These are phyloP conservation scores for Petrocephalus sullivani DNA, from an alignment of 2,797 vertebrate species.

Conservation along the genomic window DNA sequence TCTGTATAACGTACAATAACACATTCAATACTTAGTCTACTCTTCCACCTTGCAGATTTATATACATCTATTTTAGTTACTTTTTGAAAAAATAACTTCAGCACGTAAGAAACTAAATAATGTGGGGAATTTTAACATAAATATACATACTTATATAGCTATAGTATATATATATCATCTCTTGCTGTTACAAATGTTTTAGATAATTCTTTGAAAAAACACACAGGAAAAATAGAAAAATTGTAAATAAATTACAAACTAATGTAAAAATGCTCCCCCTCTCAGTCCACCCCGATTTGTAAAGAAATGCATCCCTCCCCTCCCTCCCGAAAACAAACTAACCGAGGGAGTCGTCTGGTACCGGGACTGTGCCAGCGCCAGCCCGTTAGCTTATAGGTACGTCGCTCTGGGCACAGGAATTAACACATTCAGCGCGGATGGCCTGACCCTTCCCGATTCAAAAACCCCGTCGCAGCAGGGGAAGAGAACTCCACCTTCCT, in stretches of 20 bases:
- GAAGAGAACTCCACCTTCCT: not conserved
- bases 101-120: constrained; percentile 87
- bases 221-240: constrained; percentile 49
- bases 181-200: constrained; percentile 86
- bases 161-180: constrained; percentile 60
- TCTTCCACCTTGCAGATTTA: constrained; percentile 75
- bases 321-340: constrained; percentile 22
- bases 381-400: constrained; percentile 38
- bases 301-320: constrained; percentile 32
- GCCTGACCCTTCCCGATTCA: constrained; percentile 16
- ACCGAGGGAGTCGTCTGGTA: constrained; percentile 25
- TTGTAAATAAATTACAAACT: constrained; percentile 57
- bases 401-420: constrained; percentile 34
- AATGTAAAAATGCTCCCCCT: constrained; percentile 51
- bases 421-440: constrained; percentile 44
- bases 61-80: constrained; percentile 60
- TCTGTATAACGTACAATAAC: constrained; percentile 66
- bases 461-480: constrained; percentile 3
- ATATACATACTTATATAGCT: constrained; percentile 70
- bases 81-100: constrained; percentile 94
- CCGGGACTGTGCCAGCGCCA: constrained; percentile 40
- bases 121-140: constrained; percentile 74
- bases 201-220: constrained; percentile 67
- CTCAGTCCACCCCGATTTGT: constrained; percentile 40
- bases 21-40: constrained; percentile 66